phyloP scores from a whole-genome alignment of 1,140 invertebrate species.

The Macrostomum lignano region DNA sequence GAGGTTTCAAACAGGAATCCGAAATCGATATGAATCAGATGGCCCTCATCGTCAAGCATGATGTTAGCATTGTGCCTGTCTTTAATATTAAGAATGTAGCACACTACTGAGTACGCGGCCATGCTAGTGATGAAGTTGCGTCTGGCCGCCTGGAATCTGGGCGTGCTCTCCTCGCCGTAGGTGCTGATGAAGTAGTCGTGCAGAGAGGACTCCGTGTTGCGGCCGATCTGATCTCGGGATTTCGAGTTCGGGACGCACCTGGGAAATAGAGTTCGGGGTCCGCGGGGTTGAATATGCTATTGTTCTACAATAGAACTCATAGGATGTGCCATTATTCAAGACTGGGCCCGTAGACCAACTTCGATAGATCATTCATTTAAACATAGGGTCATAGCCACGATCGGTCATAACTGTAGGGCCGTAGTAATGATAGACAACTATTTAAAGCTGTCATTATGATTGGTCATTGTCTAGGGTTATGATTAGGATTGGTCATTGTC shows the following conservation, averaged over 20 bases:
- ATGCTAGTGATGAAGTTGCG: conserved; percentile 88
- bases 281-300: no score
- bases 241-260: conserved; percentile 94
- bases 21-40: conserved; percentile 49
- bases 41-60: conserved; percentile 75
- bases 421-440: no score
- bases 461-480: no score
- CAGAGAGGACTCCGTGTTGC: conserved; percentile 73
- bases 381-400: no score
- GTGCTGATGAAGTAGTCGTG: conserved; percentile 87
- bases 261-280: no score
- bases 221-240: conserved; percentile 77
- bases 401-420: no score
- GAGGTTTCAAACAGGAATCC: conserved; percentile 99
- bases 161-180: conserved; percentile 66
- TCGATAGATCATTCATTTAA: no score
- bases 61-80: conserved; percentile 98
- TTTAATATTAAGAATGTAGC: conserved; percentile 87
- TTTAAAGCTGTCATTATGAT: no score
- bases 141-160: conserved; percentile 52
- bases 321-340: no score
- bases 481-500: no score
- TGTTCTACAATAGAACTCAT: no score
- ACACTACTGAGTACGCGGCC: conserved; percentile 91
- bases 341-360: no score